These are phyloP conservation scores for Noctua pronuba DNA, from an alignment of 2,888 invertebrate genomes.

Conservation along the genomic window DNA sequence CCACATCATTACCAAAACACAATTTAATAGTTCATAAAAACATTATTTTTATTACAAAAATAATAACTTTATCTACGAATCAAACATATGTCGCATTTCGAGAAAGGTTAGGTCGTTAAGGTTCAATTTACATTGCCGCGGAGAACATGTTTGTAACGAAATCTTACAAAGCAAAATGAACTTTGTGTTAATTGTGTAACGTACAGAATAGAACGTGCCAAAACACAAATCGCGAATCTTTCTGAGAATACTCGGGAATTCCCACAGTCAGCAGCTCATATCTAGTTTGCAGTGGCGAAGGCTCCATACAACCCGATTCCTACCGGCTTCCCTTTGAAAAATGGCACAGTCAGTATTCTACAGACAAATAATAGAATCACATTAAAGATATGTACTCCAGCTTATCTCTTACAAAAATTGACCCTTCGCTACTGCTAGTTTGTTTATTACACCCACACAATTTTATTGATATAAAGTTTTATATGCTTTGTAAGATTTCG, in stretches of 20 bases:
- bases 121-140: background rate
- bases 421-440: too few relatives aligned
- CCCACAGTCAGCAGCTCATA: background rate
- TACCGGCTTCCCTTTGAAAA: too few relatives aligned
- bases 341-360: too few relatives aligned
- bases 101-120: slow-evolving; percentile 12
- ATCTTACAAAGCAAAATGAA: background rate
- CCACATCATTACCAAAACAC: slow-evolving; percentile 28
- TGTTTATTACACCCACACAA: background rate
- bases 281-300: too few relatives aligned
- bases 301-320: too few relatives aligned
- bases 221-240: background rate
- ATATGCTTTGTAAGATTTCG: background rate
- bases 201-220: background rate
- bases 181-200: background rate
- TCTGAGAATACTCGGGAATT: background rate
- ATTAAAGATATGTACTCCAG: too few relatives aligned
- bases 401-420: too few relatives aligned
- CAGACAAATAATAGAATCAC: too few relatives aligned
- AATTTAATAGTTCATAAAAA: slow-evolving; percentile 39
- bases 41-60: slow-evolving; percentile 35
- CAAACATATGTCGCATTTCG: slow-evolving; percentile 38
- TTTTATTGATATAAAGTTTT: background rate
- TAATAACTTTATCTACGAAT: slow-evolving; percentile 43
- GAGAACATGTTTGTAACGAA: background rate